phyloP scores from a whole-genome alignment of 2,113 vertebrate species.

The Bostrychus sinensis region DNA sequence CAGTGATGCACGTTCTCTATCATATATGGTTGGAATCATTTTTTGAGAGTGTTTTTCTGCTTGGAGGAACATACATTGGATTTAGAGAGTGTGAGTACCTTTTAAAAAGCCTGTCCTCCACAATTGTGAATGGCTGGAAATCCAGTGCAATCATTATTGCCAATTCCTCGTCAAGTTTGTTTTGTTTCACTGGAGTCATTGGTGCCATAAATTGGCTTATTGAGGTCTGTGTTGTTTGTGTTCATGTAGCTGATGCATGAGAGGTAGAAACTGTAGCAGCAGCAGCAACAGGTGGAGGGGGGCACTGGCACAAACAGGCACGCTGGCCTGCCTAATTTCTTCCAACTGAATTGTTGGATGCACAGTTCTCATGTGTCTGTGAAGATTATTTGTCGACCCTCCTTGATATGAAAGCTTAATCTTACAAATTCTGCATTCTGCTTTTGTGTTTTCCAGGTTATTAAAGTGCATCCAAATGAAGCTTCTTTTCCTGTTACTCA shows the following conservation, averaged over 20 bases:
- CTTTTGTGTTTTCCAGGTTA: too few species aligned
- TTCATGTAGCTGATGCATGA: conserved; percentile 3
- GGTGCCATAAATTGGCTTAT: not conserved
- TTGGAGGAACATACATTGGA: too few species aligned
- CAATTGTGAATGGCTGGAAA: conserved; percentile 45
- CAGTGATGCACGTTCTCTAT: conserved; percentile 24
- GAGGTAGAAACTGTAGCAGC: conserved; percentile 5
- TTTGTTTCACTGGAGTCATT: conserved; percentile 26
- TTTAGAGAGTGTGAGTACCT: too few species aligned
- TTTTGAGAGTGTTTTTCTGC: conserved; percentile 36
- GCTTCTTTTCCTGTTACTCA: too few species aligned
- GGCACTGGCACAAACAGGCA: too few species aligned
- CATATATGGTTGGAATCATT: conserved; percentile 27
- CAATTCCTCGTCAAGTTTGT: conserved; percentile 33
- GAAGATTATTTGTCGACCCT: too few species aligned
- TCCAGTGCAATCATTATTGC: conserved; percentile 40
- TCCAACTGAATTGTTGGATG: too few species aligned
- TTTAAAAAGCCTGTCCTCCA: conserved; percentile 32
- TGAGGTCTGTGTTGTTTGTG: not conserved
- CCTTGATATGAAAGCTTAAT: too few species aligned
- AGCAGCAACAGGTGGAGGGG: not conserved
- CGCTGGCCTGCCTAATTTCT: too few species aligned
- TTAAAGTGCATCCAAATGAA: too few species aligned
- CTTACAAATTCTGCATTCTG: too few species aligned
- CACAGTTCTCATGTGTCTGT: too few species aligned